Evolutionary conservation across 92 coral and sea anemone genomes (phyloP).

Genomic region (Paragorgia papillata): DNA sequence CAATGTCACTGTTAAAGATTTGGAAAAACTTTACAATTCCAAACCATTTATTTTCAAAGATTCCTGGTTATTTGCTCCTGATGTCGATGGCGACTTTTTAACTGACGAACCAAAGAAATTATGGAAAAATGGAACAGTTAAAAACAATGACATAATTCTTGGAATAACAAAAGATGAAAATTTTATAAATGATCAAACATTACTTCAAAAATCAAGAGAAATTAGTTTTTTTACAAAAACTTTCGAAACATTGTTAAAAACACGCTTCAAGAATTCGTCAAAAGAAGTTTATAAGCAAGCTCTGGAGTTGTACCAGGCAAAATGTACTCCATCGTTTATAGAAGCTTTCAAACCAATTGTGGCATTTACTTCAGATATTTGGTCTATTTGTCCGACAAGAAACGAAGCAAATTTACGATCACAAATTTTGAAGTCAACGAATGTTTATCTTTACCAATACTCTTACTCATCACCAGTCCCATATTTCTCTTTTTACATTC

Average conservation of each 20-base stretch:
- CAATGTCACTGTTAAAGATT: background rate
- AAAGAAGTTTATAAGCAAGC: constrained; percentile 14
- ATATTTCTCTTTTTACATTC: constrained; percentile 4
- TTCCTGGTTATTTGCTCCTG: background rate
- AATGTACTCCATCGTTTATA: constrained; percentile 22
- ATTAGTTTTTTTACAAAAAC: background rate
- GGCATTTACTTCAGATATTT: background rate
- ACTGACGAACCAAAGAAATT: constrained; percentile 5
- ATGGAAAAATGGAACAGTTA: background rate
- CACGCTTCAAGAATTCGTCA: constrained; percentile 5
- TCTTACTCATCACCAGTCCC: background rate
- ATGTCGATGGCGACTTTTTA: constrained; percentile 19
- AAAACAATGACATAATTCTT: constrained; percentile 3
- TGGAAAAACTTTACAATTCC: background rate
- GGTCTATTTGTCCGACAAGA: constrained; percentile 2
- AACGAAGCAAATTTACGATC: constrained; percentile 15
- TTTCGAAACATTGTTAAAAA: background rate
- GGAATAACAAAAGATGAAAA: constrained; percentile 38
- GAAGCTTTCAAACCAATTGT: constrained; percentile 24
- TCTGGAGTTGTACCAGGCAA: background rate
- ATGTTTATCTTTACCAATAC: constrained; percentile 19
- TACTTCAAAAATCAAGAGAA: background rate
- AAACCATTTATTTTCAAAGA: background rate
- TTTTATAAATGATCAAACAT: background rate
- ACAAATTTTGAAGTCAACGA: background rate